A percentile compares a stretch with the other conserved stretches of the same genome.
phyloP scores from a whole-genome alignment of 2,888 invertebrate genomes.

The Lissonota sp. region DNA sequence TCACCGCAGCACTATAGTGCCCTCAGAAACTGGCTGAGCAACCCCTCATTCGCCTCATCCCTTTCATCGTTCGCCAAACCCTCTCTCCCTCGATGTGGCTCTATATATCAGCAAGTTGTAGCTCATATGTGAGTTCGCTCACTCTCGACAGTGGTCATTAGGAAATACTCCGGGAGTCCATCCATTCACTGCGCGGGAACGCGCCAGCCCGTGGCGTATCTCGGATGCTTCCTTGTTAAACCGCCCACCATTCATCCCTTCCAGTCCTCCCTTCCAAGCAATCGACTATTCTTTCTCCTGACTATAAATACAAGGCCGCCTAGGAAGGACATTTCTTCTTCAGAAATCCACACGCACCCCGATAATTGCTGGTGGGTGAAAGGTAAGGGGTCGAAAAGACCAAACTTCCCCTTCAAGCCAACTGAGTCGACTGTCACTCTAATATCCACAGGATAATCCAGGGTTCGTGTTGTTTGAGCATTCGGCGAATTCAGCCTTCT shows the following conservation, averaged over 20 bases:
- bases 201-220: slow-evolving; percentile 42
- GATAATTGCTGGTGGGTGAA: not conserved
- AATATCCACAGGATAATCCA: not conserved
- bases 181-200: slow-evolving; percentile 73
- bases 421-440: not conserved
- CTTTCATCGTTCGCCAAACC: slow-evolving; percentile 43
- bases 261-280: slow-evolving; percentile 30
- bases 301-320: slow-evolving; percentile 36
- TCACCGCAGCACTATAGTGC: slow-evolving; percentile 58
- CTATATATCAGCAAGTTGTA: not conserved
- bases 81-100: slow-evolving; percentile 30
- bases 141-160: slow-evolving; percentile 76
- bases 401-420: not conserved
- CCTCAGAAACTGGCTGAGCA: slow-evolving; percentile 40
- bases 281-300: slow-evolving; percentile 40
- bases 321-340: slow-evolving; percentile 14
- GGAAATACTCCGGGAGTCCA: slow-evolving; percentile 80
- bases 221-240: slow-evolving; percentile 55
- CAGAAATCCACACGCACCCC: slow-evolving; percentile 7
- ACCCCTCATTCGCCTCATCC: slow-evolving; percentile 43
- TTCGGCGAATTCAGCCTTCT: no score
- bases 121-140: slow-evolving; percentile 62
- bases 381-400: not conserved
- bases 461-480: no score
- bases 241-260: slow-evolving; percentile 56